These are phyloP conservation scores for Parapristionchus giblindavisi DNA, from an alignment of 2,888 invertebrate genomes.

Conservation along the genomic window DNA sequence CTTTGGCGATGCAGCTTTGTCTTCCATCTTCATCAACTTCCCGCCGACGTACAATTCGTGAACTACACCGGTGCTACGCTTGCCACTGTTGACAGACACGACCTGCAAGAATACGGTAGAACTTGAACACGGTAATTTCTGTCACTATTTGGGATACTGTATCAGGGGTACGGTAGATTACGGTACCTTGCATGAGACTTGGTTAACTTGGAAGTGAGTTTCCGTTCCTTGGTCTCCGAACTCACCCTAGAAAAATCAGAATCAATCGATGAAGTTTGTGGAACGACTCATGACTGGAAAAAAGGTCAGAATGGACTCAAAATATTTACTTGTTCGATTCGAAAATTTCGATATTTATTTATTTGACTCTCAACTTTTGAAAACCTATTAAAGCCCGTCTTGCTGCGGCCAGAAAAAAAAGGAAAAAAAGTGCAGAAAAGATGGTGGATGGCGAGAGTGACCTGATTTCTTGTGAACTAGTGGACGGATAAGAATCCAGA, in stretches of 20 bases:
- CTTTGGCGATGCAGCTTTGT: background rate
- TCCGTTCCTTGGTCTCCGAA: conserved; percentile 87
- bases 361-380: no score
- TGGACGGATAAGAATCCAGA: no score
- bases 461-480: no score
- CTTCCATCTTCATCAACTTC: conserved; percentile 9
- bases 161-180: background rate
- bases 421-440: no score
- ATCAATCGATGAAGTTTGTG: no score
- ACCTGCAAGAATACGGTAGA: conserved; percentile 10
- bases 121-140: background rate
- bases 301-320: no score
- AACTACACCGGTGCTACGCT: conserved; percentile 75
- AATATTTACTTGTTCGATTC: no score
- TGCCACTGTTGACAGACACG: conserved; percentile 71
- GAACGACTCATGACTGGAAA: no score
- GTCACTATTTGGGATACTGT: background rate
- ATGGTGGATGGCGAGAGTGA: no score
- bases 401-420: no score
- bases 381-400: no score
- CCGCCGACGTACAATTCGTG: conserved; percentile 61
- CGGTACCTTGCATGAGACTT: conserved; percentile 61
- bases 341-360: no score
- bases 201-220: conserved; percentile 79
- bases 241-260: conserved; percentile 77